Evolutionary conservation across 1,140 invertebrate genomes (phyloP), one percentile per base, ranked within the genome.

Genomic region (Eciton burchellii): DNA sequence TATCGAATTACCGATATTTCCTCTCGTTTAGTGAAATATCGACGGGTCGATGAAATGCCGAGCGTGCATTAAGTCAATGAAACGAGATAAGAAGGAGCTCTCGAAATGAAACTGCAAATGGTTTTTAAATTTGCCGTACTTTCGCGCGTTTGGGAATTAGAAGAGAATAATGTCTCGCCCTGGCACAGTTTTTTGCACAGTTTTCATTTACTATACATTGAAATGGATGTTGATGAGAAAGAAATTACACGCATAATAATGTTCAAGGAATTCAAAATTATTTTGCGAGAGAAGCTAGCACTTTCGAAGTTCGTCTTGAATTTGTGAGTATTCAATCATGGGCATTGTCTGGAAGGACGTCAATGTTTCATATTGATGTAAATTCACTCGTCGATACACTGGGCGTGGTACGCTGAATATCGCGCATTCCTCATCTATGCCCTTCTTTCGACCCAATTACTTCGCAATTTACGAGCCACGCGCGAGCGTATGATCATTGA

Each of bases 401-500:
- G n/a, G n/a, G n/a, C 9, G 24, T 21, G 19, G 9, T 35, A n/a
- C 21, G 14, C 19, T 19, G 3, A 3, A 63, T 63, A 24, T 63
- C 19, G 3, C 16, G 6, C 21, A 45, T 43, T 63, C 16, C 35
- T 63, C 19, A 63, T 63, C 11, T 63, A 3, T 43, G 21, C 21
- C 62, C 43, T 45, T 63, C 35, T 21, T n/a, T 52, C 14, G 49
- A 16, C 19, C 19, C 52, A 19, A 54, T 9, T 21, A 54, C 52
- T 54, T 63, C n/a, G n/a, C 12, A 8, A 6, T 24, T 24, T 63
- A 35, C 26, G 62, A 43, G 26, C 41, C 19, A 45, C 26, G 62
- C 41, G 24, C 56, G 56, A 59, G 56, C 24, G 56, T 59, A 59
- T 29, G 24, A 59, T 26, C 24, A 21, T 59, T 59, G 56, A 59